Conservation (phyloP, 2,888 invertebrate species). For the Pegoplata infirma region DNA sequence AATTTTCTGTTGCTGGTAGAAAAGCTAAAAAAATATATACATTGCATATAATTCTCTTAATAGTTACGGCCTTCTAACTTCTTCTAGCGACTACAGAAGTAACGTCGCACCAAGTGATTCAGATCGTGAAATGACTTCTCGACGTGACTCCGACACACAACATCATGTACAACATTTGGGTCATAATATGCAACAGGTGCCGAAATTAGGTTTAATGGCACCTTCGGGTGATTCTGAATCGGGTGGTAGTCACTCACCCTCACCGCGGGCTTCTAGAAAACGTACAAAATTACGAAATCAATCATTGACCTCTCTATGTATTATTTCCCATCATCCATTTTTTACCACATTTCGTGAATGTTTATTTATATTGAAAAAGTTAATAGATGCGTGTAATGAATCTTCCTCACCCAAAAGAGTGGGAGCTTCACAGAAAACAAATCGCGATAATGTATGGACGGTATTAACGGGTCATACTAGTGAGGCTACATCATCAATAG, state of each 20-base stretch:
- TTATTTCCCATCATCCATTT: slow-evolving; percentile 99
- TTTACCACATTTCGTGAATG: slow-evolving; percentile 99
- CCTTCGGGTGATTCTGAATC: slow-evolving; percentile 90
- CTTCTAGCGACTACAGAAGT: slow-evolving; percentile 93
- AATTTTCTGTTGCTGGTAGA: slow-evolving; percentile 12
- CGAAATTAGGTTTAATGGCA: slow-evolving; percentile 82
- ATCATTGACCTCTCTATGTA: slow-evolving; percentile 97
- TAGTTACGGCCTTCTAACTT: slow-evolving; percentile 78
- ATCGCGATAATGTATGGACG: slow-evolving; percentile 98
- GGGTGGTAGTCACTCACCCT: slow-evolving; percentile 91
- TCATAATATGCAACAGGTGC: slow-evolving; percentile 75
- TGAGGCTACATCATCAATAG: slow-evolving; percentile 90
- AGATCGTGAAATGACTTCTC: slow-evolving; percentile 89
- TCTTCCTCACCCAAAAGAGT: slow-evolving; percentile 92
- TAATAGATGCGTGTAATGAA: slow-evolving; percentile 99
- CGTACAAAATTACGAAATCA: slow-evolving; percentile 92
- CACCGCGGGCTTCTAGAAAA: slow-evolving; percentile 88
- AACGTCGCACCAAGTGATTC: slow-evolving; percentile 94
- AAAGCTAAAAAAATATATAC: slow-evolving; percentile 32
- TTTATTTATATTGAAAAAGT: slow-evolving; percentile 94
- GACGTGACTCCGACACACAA: slow-evolving; percentile 82
- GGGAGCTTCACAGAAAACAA: slow-evolving; percentile 91
- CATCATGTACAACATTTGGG: slow-evolving; percentile 65
- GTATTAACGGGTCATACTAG: slow-evolving; percentile 91
- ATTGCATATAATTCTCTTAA: slow-evolving; percentile 73